Base-by-base conservation (phyloP, 2,888 invertebrate species). In the Mythimna pallens region DNA sequence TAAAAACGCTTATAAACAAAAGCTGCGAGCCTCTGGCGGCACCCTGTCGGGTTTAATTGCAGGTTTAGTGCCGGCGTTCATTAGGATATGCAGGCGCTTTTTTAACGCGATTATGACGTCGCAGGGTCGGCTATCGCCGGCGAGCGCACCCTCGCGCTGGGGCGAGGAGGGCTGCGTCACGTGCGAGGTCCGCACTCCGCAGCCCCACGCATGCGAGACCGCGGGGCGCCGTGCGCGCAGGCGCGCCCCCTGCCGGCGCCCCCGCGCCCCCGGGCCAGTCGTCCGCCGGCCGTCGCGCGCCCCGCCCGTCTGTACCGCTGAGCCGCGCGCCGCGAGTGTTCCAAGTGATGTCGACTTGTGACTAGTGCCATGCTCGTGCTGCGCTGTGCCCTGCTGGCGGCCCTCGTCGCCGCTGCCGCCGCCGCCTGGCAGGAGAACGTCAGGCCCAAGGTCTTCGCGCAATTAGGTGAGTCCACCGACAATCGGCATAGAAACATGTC, bases 391-490 rank as follows among this genome's bases (percentile, higher is more conserved):
- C 91, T 94, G 89, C 83, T 96, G 90, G 95, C 96, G 96, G 94
- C 96, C 92, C 92, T 97, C 94, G 93, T 95, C 95, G 95, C 96
- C 96, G 90, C 91, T 90, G 94, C 95, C 95, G 96, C 92, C 97
- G 97, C 92, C 80, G 98, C 98, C 91, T 98, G 98, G 98, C 98
- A 98, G 97, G 98, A 98, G 96, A 98, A 98, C 96, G 98, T 98
- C 95, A 97, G 98, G 96, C 98, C 98, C 92, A 98, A 98, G 97
- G 98, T 98, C 97, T 98, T 98, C 97, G 98, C 98, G 94, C 98
- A 98, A 97, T 97, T 98, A 97, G 98, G 98, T 98, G 95, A 98
- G 98, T 97, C 84, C 86, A 85, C 80, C 81, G 82, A 82, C 84
- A 85, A 88, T 85, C 87, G 88, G 86, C 90, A 89, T 87, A 89